These are phyloP conservation scores for Hystrix cristata DNA, from an alignment of 2,113 vertebrate species.

Conservation along the genomic window DNA sequence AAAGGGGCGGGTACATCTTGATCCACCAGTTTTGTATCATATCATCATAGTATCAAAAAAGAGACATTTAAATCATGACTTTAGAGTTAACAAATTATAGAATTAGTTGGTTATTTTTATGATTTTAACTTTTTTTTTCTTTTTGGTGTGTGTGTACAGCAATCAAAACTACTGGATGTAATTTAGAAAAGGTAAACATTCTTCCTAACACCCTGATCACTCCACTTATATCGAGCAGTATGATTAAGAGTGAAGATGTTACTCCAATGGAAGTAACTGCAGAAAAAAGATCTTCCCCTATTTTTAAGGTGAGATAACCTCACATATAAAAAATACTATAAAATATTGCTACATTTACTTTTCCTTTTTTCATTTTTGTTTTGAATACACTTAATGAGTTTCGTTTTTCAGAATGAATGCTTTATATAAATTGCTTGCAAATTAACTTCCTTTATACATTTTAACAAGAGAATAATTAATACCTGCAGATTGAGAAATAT, in stretches of 20 bases:
- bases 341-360: background rate
- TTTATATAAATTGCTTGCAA: constrained; percentile 55
- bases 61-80: constrained; percentile 45
- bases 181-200: constrained; percentile 91
- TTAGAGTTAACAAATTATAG: constrained; percentile 1
- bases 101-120: constrained; percentile 28
- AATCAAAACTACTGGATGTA: constrained; percentile 90
- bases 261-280: constrained; percentile 98
- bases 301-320: constrained; percentile 91
- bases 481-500: background rate
- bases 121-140: constrained; percentile 56
- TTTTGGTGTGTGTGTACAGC: constrained; percentile 81
- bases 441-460: constrained; percentile 36
- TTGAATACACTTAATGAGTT: constrained; percentile 44
- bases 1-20: constrained; percentile 28
- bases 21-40: background rate
- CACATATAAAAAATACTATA: constrained; percentile 43
- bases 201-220: constrained; percentile 93
- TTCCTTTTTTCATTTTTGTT: constrained; percentile 53
- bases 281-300: constrained; percentile 90
- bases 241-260: constrained; percentile 96
- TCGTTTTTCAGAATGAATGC: constrained; percentile 43
- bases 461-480: constrained; percentile 55
- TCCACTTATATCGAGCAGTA: constrained; percentile 91
- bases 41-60: constrained; percentile 36